Percentiles rank a stretch among this genome's conserved stretches.
These are phyloP conservation scores for Mallotus villosus DNA, from an alignment of 2,797 vertebrate genomes.

Conservation along the genomic window DNA sequence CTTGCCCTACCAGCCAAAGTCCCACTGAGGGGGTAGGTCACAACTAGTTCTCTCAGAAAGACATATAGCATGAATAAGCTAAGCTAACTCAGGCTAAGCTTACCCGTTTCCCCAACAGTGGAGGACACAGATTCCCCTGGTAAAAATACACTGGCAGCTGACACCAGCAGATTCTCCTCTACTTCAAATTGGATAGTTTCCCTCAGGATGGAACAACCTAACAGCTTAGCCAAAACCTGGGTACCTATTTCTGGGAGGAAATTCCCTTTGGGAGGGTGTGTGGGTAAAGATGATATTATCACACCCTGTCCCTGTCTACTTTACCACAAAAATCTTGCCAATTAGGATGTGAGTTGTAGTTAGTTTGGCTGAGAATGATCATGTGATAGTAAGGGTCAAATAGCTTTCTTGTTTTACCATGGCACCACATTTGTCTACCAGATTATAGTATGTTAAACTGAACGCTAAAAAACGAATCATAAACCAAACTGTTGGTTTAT, in stretches of 20 bases:
- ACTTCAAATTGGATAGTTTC: conserved; percentile 1
- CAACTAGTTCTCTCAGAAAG: conserved; percentile 52
- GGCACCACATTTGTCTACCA: too few species aligned
- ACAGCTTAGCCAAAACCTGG: conserved; percentile 20
- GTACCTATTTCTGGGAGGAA: conserved; percentile 7
- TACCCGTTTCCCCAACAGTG: conserved; percentile 42
- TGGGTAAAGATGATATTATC: background rate
- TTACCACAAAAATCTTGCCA: background rate
- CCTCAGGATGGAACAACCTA: conserved; percentile 39
- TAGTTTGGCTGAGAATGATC: background rate
- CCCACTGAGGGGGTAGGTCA: conserved; percentile 59
- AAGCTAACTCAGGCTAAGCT: conserved; percentile 28
- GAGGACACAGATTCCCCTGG: conserved; percentile 40
- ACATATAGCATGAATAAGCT: conserved; percentile 54
- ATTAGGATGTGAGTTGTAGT: background rate
- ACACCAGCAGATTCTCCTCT: conserved; percentile 43
- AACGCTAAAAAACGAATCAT: too few species aligned
- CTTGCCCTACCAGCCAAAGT: conserved; percentile 45
- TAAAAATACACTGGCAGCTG: conserved; percentile 67
- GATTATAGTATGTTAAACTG: too few species aligned
- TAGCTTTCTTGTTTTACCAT: background rate
- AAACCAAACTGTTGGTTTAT: too few species aligned
- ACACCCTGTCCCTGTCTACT: background rate
- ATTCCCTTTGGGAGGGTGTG: conserved; percentile 10
- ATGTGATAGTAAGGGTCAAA: background rate